A percentile compares a stretch with the other conserved stretches of the same genome.
These are phyloP conservation scores for Nannospalax galili DNA, from an alignment of 2,113 vertebrate genomes.

Conservation along the genomic window DNA sequence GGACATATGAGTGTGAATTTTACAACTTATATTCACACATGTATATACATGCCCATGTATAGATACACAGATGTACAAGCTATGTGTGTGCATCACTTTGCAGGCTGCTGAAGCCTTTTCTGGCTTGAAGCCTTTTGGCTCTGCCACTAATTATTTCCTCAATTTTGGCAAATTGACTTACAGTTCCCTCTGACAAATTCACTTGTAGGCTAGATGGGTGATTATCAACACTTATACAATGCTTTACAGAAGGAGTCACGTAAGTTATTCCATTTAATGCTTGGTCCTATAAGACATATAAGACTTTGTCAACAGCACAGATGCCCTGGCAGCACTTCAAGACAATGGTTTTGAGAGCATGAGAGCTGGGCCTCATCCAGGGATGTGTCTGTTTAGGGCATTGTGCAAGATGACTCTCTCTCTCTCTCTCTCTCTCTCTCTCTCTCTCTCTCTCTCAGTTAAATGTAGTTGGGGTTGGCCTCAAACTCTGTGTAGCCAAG, in stretches of 20 bases:
- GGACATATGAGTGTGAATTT: too few relatives aligned
- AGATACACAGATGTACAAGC: too few relatives aligned
- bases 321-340: too few relatives aligned
- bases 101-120: neutral
- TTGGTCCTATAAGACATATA: neutral
- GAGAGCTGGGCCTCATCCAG: rapidly evolving
- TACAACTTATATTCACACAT: too few relatives aligned
- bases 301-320: too few relatives aligned
- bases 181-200: neutral
- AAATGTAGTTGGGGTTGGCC: neutral
- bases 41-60: too few relatives aligned
- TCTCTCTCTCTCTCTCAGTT: too few relatives aligned
- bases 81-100: neutral
- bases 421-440: too few relatives aligned
- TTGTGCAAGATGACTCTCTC: neutral
- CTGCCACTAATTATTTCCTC: neutral
- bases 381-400: neutral
- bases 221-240: neutral
- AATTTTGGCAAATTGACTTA: neutral
- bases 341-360: neutral
- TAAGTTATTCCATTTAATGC: neutral
- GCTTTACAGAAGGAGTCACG: neutral
- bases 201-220: neutral
- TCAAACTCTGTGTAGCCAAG: neutral
- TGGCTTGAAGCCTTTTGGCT: neutral